Evolutionary conservation across 2,888 invertebrate genomes (phyloP), one percentile per base, ranked within the genome.

Genomic region (Drosophila kokeensis): DNA sequence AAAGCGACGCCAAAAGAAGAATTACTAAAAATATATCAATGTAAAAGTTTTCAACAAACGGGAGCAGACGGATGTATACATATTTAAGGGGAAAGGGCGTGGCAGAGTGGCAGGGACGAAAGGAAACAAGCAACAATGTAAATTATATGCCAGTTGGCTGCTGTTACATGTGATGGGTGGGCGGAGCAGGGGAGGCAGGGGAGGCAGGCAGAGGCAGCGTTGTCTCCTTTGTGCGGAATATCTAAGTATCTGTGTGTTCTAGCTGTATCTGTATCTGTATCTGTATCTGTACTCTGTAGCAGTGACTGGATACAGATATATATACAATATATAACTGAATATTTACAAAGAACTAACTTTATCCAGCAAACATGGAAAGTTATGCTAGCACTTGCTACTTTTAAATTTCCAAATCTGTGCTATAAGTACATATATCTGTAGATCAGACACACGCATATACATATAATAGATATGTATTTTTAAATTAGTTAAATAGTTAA

Each of bases 11-110:
- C 62, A 61, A 77, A 72, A 86, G 88, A 86, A 78, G 86, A 86
- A 86, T 86, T 85, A 88, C 88, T 81, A 88, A 88, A 86, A 86
- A 86, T 86, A 86, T 86, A 86, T 86, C 86, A 88, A 86, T 83
- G 88, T 80, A 80, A 86, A 86, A 88, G 74, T 86, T 85, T 73
- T 60, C 64, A 60, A 60, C 59, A 54, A 73, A 69, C 50, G 66
- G 57, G 60, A 63, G 65, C 55, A 60, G 60, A 48, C 50, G 67
- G 63, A 50, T 38, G 55, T 55, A 29, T 7, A 27, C 18, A 29
- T 29, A 15, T 10, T 24, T 27, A 30, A 13, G 54, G 36, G 34
- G 49, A 8, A 30, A 18, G 52, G 7, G 45, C 8, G 1, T 21
- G 45, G 52, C 29, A 38, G 54, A 15, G 49, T 11, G 29, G 52